Evolutionary conservation across 2,888 invertebrate genomes (phyloP).

Genomic region (Parnassius mnemosyne): DNA sequence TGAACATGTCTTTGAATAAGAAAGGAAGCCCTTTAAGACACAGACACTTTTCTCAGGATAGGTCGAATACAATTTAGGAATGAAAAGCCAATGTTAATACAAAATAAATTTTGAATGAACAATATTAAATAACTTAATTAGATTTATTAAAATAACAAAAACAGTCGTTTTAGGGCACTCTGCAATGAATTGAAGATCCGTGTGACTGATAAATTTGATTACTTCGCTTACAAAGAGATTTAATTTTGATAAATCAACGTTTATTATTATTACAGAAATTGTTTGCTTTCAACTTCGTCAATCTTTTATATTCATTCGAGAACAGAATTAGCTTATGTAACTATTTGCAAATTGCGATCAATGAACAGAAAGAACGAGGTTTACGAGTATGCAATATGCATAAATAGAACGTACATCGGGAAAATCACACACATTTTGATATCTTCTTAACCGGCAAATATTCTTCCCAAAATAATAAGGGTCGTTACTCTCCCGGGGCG

Average conservation of each 20-base stretch:
- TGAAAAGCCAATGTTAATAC: slow-evolving; percentile 2
- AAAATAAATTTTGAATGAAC: not conserved
- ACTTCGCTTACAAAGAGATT: slow-evolving; percentile 72
- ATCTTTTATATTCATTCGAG: slow-evolving; percentile 34
- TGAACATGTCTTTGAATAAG: slow-evolving; percentile 47
- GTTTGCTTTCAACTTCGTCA: slow-evolving; percentile 38
- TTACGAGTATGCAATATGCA: slow-evolving; percentile 1
- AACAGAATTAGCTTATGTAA: slow-evolving; percentile 16
- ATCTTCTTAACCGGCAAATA: slow-evolving; percentile 42
- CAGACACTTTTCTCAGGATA: slow-evolving; percentile 11
- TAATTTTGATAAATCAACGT: slow-evolving; percentile 77
- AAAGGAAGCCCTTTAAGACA: slow-evolving; percentile 33
- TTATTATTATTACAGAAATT: slow-evolving; percentile 68
- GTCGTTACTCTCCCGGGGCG: slow-evolving; percentile 52
- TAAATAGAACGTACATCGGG: not conserved
- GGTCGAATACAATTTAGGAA: not conserved
- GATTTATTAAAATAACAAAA: slow-evolving; percentile 45
- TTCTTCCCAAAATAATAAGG: slow-evolving; percentile 58
- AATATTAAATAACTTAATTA: slow-evolving; percentile 25
- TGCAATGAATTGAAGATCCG: slow-evolving; percentile 68
- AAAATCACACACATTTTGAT: slow-evolving; percentile 29
- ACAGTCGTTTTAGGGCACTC: slow-evolving; percentile 56
- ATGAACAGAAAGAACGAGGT: not conserved
- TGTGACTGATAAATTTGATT: slow-evolving; percentile 78
- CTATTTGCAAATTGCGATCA: not conserved